These are phyloP conservation scores for Aelia acuminata DNA, from an alignment of 2,888 invertebrate species.

Conservation along the genomic window DNA sequence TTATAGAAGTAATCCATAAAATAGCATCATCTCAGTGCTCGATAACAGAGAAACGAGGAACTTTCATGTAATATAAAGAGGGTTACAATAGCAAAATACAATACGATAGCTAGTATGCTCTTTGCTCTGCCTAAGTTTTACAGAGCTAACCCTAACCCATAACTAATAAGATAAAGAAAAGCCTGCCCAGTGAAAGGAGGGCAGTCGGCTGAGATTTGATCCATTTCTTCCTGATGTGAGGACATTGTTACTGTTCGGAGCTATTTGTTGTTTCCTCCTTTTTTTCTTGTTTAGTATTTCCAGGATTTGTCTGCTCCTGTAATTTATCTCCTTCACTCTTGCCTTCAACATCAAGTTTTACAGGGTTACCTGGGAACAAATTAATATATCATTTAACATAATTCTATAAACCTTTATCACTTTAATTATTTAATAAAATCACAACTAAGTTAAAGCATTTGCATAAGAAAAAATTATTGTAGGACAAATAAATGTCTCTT, in stretches of 20 bases:
- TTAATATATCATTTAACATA: neutral
- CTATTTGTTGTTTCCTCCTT: constrained; percentile 51
- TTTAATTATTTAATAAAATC: neutral
- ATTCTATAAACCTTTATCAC: neutral
- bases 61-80: constrained; percentile 56
- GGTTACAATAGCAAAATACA: constrained; percentile 53
- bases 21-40: constrained; percentile 55
- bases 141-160: constrained; percentile 48
- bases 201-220: constrained; percentile 7
- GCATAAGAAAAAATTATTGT: no score
- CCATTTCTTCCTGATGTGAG: constrained; percentile 10
- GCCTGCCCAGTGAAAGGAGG: neutral
- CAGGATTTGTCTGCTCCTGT: constrained; percentile 41
- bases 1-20: constrained; percentile 35
- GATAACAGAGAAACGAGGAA: constrained; percentile 55
- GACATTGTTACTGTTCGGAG: constrained; percentile 52
- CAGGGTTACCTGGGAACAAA: constrained; percentile 31
- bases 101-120: constrained; percentile 53
- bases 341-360: constrained; percentile 54
- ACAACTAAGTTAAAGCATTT: no score
- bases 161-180: constrained; percentile 39
- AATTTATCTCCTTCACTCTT: constrained; percentile 53
- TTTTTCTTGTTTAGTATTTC: constrained; percentile 50
- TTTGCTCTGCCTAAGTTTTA: neutral
- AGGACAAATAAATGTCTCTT: no score